These are phyloP conservation scores for Agelaius tricolor DNA, from an alignment of 2,113 vertebrate genomes.

Conservation along the genomic window DNA sequence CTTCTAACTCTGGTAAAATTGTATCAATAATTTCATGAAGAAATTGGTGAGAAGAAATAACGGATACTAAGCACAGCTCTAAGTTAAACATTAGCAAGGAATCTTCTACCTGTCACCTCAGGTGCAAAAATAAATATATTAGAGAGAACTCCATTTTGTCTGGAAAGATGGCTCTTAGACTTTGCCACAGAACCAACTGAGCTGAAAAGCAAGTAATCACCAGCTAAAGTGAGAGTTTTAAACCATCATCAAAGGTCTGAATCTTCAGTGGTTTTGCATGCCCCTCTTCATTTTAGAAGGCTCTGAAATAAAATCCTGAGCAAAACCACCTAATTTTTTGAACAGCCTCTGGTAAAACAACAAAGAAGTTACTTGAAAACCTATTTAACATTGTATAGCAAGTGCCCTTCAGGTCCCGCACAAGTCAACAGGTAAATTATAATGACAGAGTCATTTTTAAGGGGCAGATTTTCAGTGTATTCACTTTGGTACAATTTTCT, in stretches of 20 bases:
- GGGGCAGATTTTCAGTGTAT: conserved; percentile 71
- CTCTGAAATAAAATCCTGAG: neutral
- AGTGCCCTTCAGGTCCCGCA: conserved; percentile 39
- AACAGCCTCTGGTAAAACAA: conserved; percentile 51
- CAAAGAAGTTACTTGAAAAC: neutral
- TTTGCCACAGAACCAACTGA: neutral
- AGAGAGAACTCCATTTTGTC: neutral
- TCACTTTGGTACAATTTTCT: conserved; percentile 63
- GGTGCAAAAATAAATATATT: neutral
- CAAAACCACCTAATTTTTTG: conserved; percentile 13
- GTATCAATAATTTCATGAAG: neutral
- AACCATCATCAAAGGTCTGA: neutral
- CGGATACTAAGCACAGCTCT: neutral
- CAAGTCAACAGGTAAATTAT: conserved; percentile 66
- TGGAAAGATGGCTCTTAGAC: neutral
- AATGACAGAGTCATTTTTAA: conserved; percentile 74
- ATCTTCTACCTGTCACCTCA: neutral
- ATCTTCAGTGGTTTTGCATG: neutral
- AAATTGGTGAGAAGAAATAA: neutral
- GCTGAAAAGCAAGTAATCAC: neutral
- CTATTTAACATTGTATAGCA: neutral
- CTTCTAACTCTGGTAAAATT: neutral
- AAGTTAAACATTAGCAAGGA: neutral
- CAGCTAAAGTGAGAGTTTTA: neutral
- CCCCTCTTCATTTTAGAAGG: neutral